Evolutionary conservation across 2,888 invertebrate genomes (phyloP).

Genomic region (Exocentrus adspersus): DNA sequence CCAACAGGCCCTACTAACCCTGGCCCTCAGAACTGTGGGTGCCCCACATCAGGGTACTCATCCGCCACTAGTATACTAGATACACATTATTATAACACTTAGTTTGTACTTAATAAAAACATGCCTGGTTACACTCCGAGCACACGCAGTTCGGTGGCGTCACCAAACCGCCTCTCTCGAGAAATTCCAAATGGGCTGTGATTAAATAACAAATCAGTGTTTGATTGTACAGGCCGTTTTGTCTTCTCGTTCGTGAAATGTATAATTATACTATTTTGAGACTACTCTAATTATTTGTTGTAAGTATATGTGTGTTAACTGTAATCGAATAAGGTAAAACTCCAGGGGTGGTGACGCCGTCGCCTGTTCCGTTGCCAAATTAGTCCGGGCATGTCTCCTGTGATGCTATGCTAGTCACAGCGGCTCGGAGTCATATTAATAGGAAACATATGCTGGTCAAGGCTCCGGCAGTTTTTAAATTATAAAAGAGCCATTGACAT

Average conservation of each 20-base stretch:
- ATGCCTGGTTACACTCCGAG: constrained; percentile 52
- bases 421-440: constrained; percentile 47
- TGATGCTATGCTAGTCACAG: constrained; percentile 61
- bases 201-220: constrained; percentile 74
- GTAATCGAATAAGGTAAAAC: constrained; percentile 50
- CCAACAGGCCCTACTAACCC: constrained; percentile 97
- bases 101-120: constrained; percentile 47
- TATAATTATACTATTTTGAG: constrained; percentile 61
- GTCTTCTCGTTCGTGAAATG: constrained; percentile 66
- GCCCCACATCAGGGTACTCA: constrained; percentile 55
- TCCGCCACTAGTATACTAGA: constrained; percentile 58
- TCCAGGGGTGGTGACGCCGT: constrained; percentile 48
- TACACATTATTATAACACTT: constrained; percentile 40
- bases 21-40: constrained; percentile 58
- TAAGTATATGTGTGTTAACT: constrained; percentile 55
- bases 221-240: constrained; percentile 77
- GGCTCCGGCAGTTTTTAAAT: constrained; percentile 46
- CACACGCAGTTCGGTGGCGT: constrained; percentile 51
- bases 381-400: constrained; percentile 57
- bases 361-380: constrained; percentile 58
- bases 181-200: constrained; percentile 86
- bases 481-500: constrained; percentile 58
- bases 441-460: constrained; percentile 34
- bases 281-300: constrained; percentile 59
- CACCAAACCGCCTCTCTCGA: constrained; percentile 61